Evolutionary conservation across 1,140 invertebrate species (phyloP), one percentile per base, ranked within the genome.

Genomic region (Trachelipus rathkii): DNA sequence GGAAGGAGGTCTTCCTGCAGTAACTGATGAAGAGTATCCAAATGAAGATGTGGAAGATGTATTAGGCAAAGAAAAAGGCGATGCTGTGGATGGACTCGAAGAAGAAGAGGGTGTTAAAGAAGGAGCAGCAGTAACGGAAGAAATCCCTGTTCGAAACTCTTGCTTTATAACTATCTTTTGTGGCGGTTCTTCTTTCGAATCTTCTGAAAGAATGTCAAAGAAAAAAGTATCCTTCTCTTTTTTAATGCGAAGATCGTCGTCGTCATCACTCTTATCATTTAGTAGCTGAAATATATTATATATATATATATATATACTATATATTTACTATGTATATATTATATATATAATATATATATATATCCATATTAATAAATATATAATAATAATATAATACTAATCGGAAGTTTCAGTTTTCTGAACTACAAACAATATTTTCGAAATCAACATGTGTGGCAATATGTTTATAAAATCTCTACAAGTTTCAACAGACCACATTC

Each of bases 71-170:
- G 13, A 44, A 15, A 67, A 19, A 68, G 60, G 66, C 19, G 73
- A 44, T 75, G 33, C 73, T 75, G 33, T 68, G 66, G 73, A 67
- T 60, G 9, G 50, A 11, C 8, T 15, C 19, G 21, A 19, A 67
- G 33, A 53, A 10, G 50, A 75, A 43, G 44, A 46, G 19, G 50
- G 66, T 4, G 73, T 68, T 23, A 67, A 44, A 33, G 50, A 67
- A 33, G 72, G 13, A 19, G 50, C 11, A 15, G 50, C 50, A 2
- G 50, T 3, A 10, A 5, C 50, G 3, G 44, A 50, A 9, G 72
- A 74, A 10, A 68, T 23, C 9, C 46, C 53, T 6, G 73, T n/a
- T 11, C 73, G 11, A 19, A 75, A 75, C 60, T 75, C 73, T 7
- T 24, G 44, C 66, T 75, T 75, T 43, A 74, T 74, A 67, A 68